Evolutionary conservation across 2,888 invertebrate species (phyloP).

Genomic region (Globia sparganii): DNA sequence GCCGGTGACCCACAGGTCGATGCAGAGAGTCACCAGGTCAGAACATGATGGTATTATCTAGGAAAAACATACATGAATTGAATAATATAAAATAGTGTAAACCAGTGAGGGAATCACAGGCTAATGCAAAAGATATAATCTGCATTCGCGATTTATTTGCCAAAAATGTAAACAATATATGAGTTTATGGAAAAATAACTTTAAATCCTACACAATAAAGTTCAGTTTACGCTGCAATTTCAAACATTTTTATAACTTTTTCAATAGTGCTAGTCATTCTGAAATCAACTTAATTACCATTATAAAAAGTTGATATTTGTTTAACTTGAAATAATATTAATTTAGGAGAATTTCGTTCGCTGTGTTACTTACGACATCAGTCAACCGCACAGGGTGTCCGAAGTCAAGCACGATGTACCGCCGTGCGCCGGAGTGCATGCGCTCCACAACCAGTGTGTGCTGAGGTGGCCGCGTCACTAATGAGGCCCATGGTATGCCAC

Average conservation of each 20-base stretch:
- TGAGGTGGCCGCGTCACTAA: slow-evolving; percentile 95
- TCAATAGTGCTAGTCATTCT: too few species aligned
- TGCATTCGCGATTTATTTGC: too few species aligned
- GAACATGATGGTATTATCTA: slow-evolving; percentile 94
- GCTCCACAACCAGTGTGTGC: slow-evolving; percentile 96
- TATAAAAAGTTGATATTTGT: too few species aligned
- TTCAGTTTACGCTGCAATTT: too few species aligned
- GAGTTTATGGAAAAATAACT: too few species aligned
- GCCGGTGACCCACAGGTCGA: slow-evolving; percentile 97
- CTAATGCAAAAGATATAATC: not conserved
- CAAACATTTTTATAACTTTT: too few species aligned
- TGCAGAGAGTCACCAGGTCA: slow-evolving; percentile 95
- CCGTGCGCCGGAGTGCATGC: slow-evolving; percentile 98
- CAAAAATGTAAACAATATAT: too few species aligned
- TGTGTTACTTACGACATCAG: slow-evolving; percentile 92
- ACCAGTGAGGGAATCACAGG: not conserved
- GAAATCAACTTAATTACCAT: too few species aligned
- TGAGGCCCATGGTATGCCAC: slow-evolving; percentile 93
- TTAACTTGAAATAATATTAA: too few species aligned
- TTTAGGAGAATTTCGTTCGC: not conserved
- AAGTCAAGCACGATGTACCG: slow-evolving; percentile 98
- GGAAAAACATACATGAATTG: not conserved
- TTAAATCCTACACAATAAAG: too few species aligned
- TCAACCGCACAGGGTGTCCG: slow-evolving; percentile 95
- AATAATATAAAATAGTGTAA: not conserved